Conservation (phyloP, 2,797 vertebrate genomes). For the Psittacula derbiana region DNA sequence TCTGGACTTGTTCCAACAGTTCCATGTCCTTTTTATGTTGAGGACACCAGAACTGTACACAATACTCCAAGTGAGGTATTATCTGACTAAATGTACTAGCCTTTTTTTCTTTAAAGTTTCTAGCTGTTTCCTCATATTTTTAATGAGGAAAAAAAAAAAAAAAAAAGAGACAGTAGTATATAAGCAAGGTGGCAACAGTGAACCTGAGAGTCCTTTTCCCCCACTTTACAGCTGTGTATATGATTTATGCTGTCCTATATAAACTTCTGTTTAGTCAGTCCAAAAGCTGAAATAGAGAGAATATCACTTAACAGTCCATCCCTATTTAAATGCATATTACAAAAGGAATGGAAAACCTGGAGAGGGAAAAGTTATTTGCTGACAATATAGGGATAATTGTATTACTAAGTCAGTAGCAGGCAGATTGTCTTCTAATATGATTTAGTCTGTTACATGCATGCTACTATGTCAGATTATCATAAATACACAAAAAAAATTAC, state of each 20-base stretch:
- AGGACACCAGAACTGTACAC: no score
- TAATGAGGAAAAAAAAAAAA: neutral
- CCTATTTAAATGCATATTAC: neutral
- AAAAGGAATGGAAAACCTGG: neutral
- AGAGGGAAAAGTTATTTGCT: neutral
- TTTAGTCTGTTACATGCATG: neutral
- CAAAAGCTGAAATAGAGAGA: neutral
- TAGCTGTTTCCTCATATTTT: neutral
- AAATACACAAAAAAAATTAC: neutral
- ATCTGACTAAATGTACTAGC: neutral
- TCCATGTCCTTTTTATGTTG: no score
- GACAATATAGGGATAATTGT: neutral
- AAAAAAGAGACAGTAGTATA: neutral
- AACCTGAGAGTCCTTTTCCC: accelerated
- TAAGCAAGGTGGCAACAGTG: neutral
- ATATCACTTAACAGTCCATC: neutral
- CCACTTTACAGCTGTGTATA: neutral
- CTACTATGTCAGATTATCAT: neutral
- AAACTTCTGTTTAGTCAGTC: neutral
- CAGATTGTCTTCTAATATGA: neutral
- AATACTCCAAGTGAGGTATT: neutral
- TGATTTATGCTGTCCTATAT: neutral
- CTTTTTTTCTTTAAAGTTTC: neutral
- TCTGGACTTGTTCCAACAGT: no score
- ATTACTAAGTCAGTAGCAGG: neutral